Evolutionary conservation across 2,797 vertebrate genomes (phyloP).

Genomic region (Enteromius radiatus): DNA sequence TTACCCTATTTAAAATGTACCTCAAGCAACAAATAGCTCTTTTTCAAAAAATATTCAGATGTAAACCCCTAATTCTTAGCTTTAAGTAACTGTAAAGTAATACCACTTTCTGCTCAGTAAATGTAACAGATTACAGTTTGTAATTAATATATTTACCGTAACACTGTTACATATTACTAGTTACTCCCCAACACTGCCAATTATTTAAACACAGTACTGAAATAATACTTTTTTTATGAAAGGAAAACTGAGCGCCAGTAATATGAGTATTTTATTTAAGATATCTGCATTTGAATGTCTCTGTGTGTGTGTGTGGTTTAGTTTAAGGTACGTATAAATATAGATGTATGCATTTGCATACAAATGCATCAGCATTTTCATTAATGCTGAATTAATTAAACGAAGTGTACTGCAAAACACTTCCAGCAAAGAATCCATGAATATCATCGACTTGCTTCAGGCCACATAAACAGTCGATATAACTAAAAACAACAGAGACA

Average conservation of each 20-base stretch:
- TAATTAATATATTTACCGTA: not conserved
- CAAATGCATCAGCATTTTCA: conserved; percentile 28
- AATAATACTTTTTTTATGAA: not conserved
- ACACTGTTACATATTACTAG: not conserved
- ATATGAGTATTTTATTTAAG: not conserved
- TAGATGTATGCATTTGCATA: conserved; percentile 19
- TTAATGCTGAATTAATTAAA: conserved; percentile 31
- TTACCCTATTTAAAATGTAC: not conserved
- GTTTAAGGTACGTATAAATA: not conserved
- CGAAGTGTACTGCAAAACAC: conserved; percentile 24
- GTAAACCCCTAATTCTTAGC: no score
- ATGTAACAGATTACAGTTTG: not conserved
- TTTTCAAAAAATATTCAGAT: no score
- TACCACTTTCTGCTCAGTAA: not conserved
- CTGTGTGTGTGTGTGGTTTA: not conserved
- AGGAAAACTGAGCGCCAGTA: not conserved
- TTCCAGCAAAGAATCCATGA: conserved; percentile 32
- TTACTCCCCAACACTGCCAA: not conserved
- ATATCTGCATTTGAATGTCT: not conserved
- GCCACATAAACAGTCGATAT: conserved; percentile 15
- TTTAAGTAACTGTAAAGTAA: not conserved
- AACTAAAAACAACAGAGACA: conserved; percentile 56
- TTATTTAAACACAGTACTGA: not conserved
- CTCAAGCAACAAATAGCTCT: no score
- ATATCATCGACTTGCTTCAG: conserved; percentile 32